Conservation (phyloP, 2,797 vertebrate species). For the Alcedo atthis region DNA sequence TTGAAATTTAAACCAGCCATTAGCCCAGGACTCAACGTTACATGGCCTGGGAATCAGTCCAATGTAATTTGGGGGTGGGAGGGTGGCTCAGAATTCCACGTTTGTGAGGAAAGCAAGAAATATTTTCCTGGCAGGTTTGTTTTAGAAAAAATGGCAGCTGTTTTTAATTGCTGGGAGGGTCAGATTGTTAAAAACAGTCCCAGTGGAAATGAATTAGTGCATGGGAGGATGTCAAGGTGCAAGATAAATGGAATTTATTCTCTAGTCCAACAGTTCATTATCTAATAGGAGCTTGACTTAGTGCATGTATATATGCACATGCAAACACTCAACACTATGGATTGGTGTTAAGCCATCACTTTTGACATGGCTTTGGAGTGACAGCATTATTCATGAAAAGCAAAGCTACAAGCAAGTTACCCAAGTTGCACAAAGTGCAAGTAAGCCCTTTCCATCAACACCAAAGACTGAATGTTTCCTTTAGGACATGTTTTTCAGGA, state of each 20-base stretch:
- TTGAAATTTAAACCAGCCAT: slow-evolving; percentile 60
- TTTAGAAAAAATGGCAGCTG: slow-evolving; percentile 51
- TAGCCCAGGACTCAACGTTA: slow-evolving; percentile 55
- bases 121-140: slow-evolving; percentile 68
- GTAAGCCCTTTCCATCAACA: slow-evolving; percentile 34
- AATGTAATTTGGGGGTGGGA: slow-evolving; percentile 66
- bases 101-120: slow-evolving; percentile 72
- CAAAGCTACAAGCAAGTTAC: background rate
- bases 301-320: background rate
- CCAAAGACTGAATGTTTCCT: background rate
- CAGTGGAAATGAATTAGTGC: slow-evolving; percentile 40
- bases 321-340: rapidly evolving
- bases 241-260: slow-evolving; percentile 30
- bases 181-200: slow-evolving; percentile 55
- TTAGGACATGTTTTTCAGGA: background rate
- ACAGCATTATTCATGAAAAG: background rate
- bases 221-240: slow-evolving; percentile 48
- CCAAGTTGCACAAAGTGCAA: background rate
- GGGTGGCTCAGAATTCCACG: slow-evolving; percentile 59
- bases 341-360: background rate
- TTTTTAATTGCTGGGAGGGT: slow-evolving; percentile 64
- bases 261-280: background rate
- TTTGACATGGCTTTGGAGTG: background rate
- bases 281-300: background rate
- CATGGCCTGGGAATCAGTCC: slow-evolving; percentile 57